Conservation (phyloP, 2,113 vertebrate species). For the Poecile atricapillus region DNA sequence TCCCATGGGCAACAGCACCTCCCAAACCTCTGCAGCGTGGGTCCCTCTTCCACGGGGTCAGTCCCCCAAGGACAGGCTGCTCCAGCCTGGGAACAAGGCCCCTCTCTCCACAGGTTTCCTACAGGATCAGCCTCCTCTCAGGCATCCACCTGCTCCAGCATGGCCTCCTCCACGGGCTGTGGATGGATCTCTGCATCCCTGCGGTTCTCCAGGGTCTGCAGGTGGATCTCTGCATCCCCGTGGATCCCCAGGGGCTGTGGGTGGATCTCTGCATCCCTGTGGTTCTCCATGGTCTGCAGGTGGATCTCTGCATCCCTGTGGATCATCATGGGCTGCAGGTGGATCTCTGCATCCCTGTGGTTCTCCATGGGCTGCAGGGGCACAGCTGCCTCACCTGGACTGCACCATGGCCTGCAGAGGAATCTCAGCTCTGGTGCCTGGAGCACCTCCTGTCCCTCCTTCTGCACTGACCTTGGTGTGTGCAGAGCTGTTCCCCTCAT, state of each 20-base stretch:
- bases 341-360: neutral
- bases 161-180: neutral
- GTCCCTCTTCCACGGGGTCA: neutral
- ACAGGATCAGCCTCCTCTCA: neutral
- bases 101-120: accelerated
- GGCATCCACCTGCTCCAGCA: neutral
- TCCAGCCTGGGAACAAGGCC: accelerated
- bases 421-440: neutral
- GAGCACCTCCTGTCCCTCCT: neutral
- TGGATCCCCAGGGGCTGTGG: neutral
- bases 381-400: neutral
- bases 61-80: neutral
- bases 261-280: neutral
- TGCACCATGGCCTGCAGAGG: neutral
- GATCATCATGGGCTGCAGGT: neutral
- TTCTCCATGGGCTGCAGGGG: neutral
- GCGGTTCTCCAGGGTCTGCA: neutral
- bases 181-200: neutral
- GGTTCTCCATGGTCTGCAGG: neutral
- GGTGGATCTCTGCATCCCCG: neutral
- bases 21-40: accelerated
- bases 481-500: neutral
- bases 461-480: neutral
- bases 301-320: neutral
- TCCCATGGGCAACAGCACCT: neutral